phyloP scores from a whole-genome alignment of 1,140 invertebrate genomes.

The Trichoplusia ni region DNA sequence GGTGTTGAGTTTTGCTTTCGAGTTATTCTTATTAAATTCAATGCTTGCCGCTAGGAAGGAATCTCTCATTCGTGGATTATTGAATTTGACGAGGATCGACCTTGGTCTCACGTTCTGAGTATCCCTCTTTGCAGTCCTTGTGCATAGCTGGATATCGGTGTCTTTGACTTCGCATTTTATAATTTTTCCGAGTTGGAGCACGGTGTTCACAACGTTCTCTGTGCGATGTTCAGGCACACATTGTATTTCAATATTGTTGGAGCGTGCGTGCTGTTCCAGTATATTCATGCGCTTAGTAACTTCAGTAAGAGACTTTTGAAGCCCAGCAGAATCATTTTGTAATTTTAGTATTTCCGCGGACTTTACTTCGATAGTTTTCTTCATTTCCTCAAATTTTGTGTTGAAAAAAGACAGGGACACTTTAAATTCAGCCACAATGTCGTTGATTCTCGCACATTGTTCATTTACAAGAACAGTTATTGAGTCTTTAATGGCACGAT shows the following conservation, averaged over 20 bases:
- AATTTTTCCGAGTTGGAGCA: constrained; percentile 11
- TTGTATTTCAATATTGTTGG: constrained; percentile 31
- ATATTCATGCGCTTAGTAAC: background rate
- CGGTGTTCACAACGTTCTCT: constrained; percentile 27
- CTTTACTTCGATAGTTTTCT: too few species aligned
- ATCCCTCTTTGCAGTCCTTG: constrained; percentile 21
- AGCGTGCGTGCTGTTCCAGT: background rate
- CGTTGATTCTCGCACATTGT: too few species aligned
- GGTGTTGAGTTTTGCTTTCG: constrained; percentile 29
- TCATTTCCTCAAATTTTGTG: too few species aligned
- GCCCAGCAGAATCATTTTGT: background rate
- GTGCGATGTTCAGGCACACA: constrained; percentile 32
- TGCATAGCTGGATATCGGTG: constrained; percentile 19
- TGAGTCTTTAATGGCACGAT: too few species aligned
- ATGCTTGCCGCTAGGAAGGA: too few species aligned
- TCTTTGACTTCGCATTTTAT: constrained; percentile 15
- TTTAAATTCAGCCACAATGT: too few species aligned
- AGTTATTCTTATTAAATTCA: too few species aligned
- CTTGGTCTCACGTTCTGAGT: constrained; percentile 7
- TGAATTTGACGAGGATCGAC: too few species aligned
- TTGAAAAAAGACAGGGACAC: too few species aligned
- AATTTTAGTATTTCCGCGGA: too few species aligned
- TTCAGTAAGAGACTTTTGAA: background rate
- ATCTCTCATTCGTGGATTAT: too few species aligned
- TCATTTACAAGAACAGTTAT: too few species aligned